Conservation (phyloP, 1,140 invertebrate genomes). For the Drosophila bifasciata region DNA sequence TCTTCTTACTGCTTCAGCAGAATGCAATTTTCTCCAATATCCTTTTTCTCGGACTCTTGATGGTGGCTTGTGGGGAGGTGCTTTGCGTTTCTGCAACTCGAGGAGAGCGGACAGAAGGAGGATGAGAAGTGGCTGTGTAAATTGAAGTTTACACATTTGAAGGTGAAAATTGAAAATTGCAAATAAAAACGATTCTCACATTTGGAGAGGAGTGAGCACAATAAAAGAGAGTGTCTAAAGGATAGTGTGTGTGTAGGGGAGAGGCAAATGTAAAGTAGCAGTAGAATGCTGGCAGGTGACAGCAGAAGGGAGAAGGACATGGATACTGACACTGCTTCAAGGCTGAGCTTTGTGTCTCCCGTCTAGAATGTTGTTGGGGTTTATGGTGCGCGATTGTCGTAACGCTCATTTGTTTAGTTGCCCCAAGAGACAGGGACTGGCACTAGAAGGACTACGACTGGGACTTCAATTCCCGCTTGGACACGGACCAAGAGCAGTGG, state of each 20-base stretch:
- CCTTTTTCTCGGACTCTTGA: conserved; percentile 26
- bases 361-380: conserved; percentile 44
- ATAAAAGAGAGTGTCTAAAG: no score
- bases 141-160: conserved; percentile 74
- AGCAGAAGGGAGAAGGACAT: neutral
- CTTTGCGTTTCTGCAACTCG: no score
- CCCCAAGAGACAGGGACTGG: conserved; percentile 31
- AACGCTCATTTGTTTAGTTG: conserved; percentile 61
- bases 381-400: conserved; percentile 49
- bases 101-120: no score
- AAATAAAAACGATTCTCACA: conserved; percentile 72
- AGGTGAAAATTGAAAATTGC: conserved; percentile 78
- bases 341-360: conserved; percentile 18
- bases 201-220: conserved; percentile 9
- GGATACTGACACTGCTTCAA: conserved; percentile 16
- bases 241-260: no score
- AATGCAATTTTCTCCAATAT: conserved; percentile 67
- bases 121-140: conserved; percentile 36
- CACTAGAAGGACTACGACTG: neutral
- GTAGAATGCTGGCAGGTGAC: conserved; percentile 43
- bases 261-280: conserved; percentile 73
- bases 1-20: conserved; percentile 16
- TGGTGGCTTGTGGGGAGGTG: neutral
- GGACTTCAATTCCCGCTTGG: conserved; percentile 23
- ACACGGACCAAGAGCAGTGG: conserved; percentile 11